Conservation (phyloP, 2,888 invertebrate genomes). For the Resseliella maxima region DNA sequence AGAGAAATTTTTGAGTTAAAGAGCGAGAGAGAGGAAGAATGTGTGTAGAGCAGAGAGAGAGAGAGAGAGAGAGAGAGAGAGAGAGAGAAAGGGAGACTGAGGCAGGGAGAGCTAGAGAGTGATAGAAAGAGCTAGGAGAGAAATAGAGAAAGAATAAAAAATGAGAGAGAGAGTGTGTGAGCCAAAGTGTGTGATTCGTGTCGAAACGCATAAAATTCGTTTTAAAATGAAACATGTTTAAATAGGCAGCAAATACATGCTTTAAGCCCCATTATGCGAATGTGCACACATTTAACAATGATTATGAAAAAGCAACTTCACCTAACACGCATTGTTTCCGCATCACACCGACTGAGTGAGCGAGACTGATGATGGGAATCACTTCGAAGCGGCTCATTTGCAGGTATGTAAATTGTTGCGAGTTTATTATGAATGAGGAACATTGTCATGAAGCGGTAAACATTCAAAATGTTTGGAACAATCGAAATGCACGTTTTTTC, state of each 20-base stretch:
- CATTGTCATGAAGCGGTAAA: slow-evolving; percentile 7
- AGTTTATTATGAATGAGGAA: not conserved
- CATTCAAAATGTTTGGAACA: not conserved
- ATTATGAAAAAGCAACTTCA: slow-evolving; percentile 1
- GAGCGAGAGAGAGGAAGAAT: too few relatives aligned
- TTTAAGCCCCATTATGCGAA: slow-evolving; percentile 16
- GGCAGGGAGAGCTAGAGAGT: too few relatives aligned
- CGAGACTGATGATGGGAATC: not conserved
- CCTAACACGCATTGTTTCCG: not conserved
- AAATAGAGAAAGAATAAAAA: too few relatives aligned
- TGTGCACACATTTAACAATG: slow-evolving; percentile 29
- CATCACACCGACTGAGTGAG: not conserved
- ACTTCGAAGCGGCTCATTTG: not conserved
- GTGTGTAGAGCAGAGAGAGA: too few relatives aligned
- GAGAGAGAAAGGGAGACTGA: too few relatives aligned
- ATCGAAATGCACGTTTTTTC: slow-evolving; percentile 9
- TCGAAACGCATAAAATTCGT: slow-evolving; percentile 26
- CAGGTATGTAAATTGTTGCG: slow-evolving; percentile 25
- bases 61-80: too few relatives aligned
- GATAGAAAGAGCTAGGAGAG: too few relatives aligned
- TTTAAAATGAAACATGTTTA: slow-evolving; percentile 7
- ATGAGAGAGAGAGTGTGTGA: not conserved
- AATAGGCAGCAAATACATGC: slow-evolving; percentile 2
- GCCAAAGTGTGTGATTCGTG: not conserved
- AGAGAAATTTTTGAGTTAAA: too few relatives aligned